A percentile compares a stretch with the other conserved stretches of the same genome.
Evolutionary conservation across 2,888 invertebrate species (phyloP).

Genomic region (Drosophila kuntzei): DNA sequence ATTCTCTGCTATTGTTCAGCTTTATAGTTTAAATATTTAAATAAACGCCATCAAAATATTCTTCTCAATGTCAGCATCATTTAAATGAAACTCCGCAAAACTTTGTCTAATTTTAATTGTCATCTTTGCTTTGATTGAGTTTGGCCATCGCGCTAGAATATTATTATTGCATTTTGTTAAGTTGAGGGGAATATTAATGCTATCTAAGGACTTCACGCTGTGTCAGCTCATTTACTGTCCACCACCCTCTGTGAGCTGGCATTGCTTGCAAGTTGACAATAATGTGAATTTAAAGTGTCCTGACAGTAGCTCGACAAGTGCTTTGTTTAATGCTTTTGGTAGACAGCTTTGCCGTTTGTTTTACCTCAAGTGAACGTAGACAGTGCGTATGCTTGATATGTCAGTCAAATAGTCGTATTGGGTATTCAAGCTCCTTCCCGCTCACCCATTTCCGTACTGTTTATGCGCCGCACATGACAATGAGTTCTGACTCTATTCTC

Average conservation of each 20-base stretch:
- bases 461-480: constrained; percentile 79
- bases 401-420: constrained; percentile 57
- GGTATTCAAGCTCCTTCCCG: constrained; percentile 32
- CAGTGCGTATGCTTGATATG: constrained; percentile 59
- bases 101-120: no score
- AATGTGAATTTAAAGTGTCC: constrained; percentile 56
- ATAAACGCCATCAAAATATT: background rate
- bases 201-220: constrained; percentile 43
- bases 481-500: constrained; percentile 52
- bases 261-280: constrained; percentile 50
- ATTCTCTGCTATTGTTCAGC: constrained; percentile 5
- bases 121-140: constrained; percentile 5
- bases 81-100: constrained; percentile 7
- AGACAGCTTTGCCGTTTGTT: constrained; percentile 46
- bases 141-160: constrained; percentile 9
- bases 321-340: constrained; percentile 60
- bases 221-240: constrained; percentile 38
- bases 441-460: constrained; percentile 12
- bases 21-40: constrained; percentile 15
- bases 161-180: constrained; percentile 41
- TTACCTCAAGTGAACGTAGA: constrained; percentile 23
- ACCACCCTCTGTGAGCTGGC: constrained; percentile 27
- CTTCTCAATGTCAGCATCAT: constrained; percentile 6
- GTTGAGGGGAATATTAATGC: constrained; percentile 27
- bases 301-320: constrained; percentile 33